These are phyloP conservation scores for Carassius gibelio DNA, from an alignment of 2,113 vertebrate genomes.

Conservation along the genomic window DNA sequence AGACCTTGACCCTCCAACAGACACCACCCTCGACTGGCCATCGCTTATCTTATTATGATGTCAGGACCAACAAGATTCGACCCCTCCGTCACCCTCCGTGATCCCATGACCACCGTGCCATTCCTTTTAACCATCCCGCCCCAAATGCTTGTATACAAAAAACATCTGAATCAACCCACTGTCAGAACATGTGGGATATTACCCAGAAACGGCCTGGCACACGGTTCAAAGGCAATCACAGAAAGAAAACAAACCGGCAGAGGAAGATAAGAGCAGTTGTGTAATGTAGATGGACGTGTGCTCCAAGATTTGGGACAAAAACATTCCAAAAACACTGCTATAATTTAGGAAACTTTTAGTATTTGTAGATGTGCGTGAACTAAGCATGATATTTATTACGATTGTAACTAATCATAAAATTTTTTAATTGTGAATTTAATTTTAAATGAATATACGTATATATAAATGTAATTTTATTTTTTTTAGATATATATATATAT, in stretches of 20 bases:
- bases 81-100: constrained; percentile 38
- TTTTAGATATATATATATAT: no score
- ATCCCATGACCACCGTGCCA: constrained; percentile 10
- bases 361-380: neutral
- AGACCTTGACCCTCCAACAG: constrained; percentile 46
- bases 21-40: constrained; percentile 50
- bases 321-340: neutral
- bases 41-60: constrained; percentile 60
- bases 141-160: neutral
- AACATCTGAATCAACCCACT: constrained; percentile 27
- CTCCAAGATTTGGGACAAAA: neutral
- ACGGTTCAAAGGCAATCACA: constrained; percentile 39
- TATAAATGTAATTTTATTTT: no score
- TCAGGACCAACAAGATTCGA: constrained; percentile 55
- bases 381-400: neutral
- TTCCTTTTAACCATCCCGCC: neutral
- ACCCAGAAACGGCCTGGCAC: constrained; percentile 55
- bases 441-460: no score
- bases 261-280: constrained; percentile 29
- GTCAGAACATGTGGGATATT: constrained; percentile 22
- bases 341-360: neutral
- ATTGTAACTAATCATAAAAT: neutral
- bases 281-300: constrained; percentile 1
- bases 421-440: no score
- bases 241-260: constrained; percentile 56